Conservation (phyloP, 2,113 vertebrate genomes). For the Tychaedon coryphoeus region DNA sequence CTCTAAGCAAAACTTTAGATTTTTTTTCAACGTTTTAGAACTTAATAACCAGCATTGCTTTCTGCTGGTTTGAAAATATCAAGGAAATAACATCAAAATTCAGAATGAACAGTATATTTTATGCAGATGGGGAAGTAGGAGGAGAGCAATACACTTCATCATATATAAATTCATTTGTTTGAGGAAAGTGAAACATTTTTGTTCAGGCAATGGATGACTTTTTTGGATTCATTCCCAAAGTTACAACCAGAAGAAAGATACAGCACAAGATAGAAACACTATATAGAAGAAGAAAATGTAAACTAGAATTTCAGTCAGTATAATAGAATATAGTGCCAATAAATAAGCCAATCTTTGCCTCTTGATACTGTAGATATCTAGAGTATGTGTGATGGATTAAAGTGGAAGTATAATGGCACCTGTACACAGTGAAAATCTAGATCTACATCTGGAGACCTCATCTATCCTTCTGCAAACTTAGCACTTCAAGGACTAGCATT, state of each 20-base stretch:
- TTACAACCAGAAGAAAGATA: not conserved
- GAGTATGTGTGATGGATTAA: not conserved
- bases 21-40: not conserved
- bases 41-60: not conserved
- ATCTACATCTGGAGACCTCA: not conserved
- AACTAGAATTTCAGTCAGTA: not conserved
- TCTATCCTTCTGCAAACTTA: not conserved
- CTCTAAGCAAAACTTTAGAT: not conserved
- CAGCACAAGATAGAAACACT: not conserved
- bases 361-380: not conserved
- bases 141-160: not conserved
- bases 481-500: not conserved
- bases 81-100: not conserved
- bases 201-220: not conserved
- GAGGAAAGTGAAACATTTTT: not conserved
- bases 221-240: not conserved
- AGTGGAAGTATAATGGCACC: not conserved
- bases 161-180: accelerated
- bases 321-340: not conserved
- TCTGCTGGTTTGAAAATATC: not conserved
- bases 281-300: not conserved
- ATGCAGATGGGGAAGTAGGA: not conserved
- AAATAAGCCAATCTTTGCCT: not conserved
- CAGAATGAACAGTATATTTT: not conserved
- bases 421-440: not conserved